Evolutionary conservation across 2,113 vertebrate genomes (phyloP), one percentile per base, ranked within the genome.

Genomic region (Macrotis lagotis): DNA sequence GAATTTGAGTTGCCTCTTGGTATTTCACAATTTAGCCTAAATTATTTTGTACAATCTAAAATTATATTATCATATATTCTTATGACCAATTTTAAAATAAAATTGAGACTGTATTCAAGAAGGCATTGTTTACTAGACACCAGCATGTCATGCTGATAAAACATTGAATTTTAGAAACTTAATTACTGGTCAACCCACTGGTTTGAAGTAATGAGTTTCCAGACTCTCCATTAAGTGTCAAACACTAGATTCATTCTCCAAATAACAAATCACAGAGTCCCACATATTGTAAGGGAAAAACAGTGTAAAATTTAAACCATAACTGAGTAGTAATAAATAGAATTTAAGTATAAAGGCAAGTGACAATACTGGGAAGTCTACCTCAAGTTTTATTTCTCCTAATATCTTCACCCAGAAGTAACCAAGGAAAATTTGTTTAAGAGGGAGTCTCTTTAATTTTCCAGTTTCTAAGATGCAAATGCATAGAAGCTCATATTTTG

Each of bases 381-480:
- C 48, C 49, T 55, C 7, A 55, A 92, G n/a, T n/a, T 90, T 8
- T 92, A 83, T 92, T 94, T 12, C 19, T 89, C 91, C 94, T 93
- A 90, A 59, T 47, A 3, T 97, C 92, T 93, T 49, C 3, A 92
- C 19, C 92, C 44, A 90, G 55, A 0, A 91, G 6, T 83, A 3
- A 93, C 2, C 37, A 0, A 95, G 47, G 44, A 91, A 95, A 91
- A 93, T 24, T 1, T 88, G 44, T 96, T 93, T 88, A 66, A 48
- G 28, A 50, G 93, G 37, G 44, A 95, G 48, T 89, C 47, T 3
- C n/a, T 92, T 91, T 94, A 53, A 89, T 94, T 91, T 8, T 88
- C 94, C 51, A 44, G 5, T 89, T 52, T 50, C 93, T 90, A 47
- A 90, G 96, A 95, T 25, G 94, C 24, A 91, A 95, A 95, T 97